Percentiles rank a stretch among this genome's conserved stretches.
Conservation (phyloP, 2,797 vertebrate species). For the Tarsius wallacei region DNA sequence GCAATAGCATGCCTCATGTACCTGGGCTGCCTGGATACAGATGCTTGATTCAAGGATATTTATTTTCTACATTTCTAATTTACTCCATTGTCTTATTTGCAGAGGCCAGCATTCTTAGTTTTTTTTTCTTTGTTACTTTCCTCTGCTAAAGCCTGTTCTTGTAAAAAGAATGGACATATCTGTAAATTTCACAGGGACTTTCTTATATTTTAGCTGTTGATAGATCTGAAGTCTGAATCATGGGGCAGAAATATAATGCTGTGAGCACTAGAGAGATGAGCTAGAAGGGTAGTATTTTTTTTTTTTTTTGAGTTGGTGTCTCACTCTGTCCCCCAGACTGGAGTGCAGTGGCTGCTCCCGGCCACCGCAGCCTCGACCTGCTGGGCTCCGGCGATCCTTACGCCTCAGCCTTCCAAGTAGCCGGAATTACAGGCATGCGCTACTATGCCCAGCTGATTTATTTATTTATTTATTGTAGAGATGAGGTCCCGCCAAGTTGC, state of each 20-base stretch:
- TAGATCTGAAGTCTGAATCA: constrained; percentile 20
- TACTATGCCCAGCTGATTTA: too few species aligned
- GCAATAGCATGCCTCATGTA: not conserved
- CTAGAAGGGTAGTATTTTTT: constrained; percentile 8
- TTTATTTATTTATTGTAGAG: too few species aligned
- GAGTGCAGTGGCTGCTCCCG: too few species aligned
- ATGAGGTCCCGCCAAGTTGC: too few species aligned
- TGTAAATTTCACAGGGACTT: not conserved
- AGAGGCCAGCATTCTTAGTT: not conserved
- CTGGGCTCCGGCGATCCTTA: too few species aligned
- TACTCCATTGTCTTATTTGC: not conserved
- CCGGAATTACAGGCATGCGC: too few species aligned
- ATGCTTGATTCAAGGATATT: not conserved
- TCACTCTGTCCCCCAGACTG: too few species aligned
- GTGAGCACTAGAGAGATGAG: not conserved
- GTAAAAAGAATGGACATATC: not conserved
- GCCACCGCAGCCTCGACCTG: too few species aligned
- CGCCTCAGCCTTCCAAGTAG: too few species aligned
- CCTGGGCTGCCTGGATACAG: not conserved
- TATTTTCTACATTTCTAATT: not conserved
- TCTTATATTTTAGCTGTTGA: constrained; percentile 1
- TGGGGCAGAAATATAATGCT: not conserved
- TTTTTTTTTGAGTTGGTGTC: too few species aligned
- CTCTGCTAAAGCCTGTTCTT: not conserved
- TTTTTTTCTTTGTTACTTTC: not conserved